Evolutionary conservation across 2,888 invertebrate species (phyloP).

Genomic region (Hemicrepidius hirtus): DNA sequence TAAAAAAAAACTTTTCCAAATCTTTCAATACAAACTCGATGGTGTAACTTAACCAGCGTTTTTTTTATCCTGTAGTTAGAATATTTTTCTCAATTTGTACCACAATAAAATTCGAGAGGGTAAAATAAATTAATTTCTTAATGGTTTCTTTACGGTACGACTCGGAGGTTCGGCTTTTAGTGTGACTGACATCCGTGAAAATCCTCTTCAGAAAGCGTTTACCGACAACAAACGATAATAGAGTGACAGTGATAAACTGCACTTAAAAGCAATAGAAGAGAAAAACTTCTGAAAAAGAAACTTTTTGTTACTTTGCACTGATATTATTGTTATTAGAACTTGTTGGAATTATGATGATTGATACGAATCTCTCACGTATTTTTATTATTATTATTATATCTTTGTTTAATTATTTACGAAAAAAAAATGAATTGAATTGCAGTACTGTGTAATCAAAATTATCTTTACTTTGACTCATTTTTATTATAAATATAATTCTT

Average conservation of each 20-base stretch:
- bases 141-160: neutral
- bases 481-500: neutral
- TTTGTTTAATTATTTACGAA: neutral
- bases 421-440: neutral
- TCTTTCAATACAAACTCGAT: too few relatives aligned
- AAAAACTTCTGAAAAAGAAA: neutral
- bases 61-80: neutral
- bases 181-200: constrained; percentile 14
- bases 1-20: too few relatives aligned
- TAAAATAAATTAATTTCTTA: constrained; percentile 2
- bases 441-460: neutral
- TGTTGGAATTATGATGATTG: neutral
- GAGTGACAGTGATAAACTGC: constrained; percentile 20
- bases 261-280: neutral
- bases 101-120: too few relatives aligned
- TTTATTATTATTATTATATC: neutral
- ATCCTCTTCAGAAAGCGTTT: constrained; percentile 17
- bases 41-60: neutral
- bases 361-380: neutral
- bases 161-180: constrained; percentile 9
- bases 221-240: constrained; percentile 15
- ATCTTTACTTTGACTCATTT: constrained; percentile 7
- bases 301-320: neutral
- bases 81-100: neutral
- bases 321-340: too few relatives aligned